Evolutionary conservation across 2,888 invertebrate species (phyloP), one percentile per base, ranked within the genome.

Genomic region (Polyommatus icarus): DNA sequence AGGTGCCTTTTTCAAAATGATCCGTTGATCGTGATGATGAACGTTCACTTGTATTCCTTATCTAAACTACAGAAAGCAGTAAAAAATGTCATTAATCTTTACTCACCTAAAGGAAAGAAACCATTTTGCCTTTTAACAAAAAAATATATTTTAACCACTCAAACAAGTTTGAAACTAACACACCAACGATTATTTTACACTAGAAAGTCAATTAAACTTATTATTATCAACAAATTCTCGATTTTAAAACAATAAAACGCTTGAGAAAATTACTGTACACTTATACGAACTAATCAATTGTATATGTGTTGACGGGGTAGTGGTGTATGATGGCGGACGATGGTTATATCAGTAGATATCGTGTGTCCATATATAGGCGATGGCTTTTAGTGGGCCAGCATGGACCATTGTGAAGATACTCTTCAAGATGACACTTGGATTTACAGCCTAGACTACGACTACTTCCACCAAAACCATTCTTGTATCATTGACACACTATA

Each of bases 151-250:
- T 78, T 78, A 81, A 82, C 81, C 79, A 77, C 71, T 40, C 79
- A 79, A 76, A 83, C 85, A 81, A 85, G 80, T 78, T 82, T 83
- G 82, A 85, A 88, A 88, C 86, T 86, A 85, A 84, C 84, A 86
- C 84, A 80, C 84, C 84, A 89, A 87, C 85, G 85, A 85, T 82
- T 86, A 84, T 81, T 82, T 83, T 83, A 87, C 84, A 84, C 83
- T 83, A 80, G 76, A 80, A 85, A 79, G 84, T 81, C 83, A 84
- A 84, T 83, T 80, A 85, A 86, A 87, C 85, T 86, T 85, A 85
- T 85, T 83, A 83, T 78, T 79, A 86, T 78, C 80, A 85, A 84
- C 83, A 83, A 83, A 82, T 82, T 80, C 78, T 79, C 78, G 83
- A 84, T 82, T 84, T 82, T 81, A 82, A 84, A 87, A 86, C 86